phyloP scores from a whole-genome alignment of 2,797 vertebrate species.

The Sphenodon punctatus region DNA sequence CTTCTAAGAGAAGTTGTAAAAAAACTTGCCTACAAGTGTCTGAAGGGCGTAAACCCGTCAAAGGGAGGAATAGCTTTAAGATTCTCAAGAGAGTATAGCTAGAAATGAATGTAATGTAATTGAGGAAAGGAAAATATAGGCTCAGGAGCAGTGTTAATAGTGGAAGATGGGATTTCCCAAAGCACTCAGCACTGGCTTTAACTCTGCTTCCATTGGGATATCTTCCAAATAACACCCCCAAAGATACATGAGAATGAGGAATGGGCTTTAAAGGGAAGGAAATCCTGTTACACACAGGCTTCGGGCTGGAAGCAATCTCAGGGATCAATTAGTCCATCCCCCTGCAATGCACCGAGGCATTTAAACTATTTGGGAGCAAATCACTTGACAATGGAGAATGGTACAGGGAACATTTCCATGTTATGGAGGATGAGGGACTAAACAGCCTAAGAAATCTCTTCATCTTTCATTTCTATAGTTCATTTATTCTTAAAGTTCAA shows the following conservation, averaged over 20 bases:
- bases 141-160: not conserved
- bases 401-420: not conserved
- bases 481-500: conserved; percentile 31
- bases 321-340: too few species aligned
- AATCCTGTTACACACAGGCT: not conserved
- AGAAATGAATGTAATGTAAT: not conserved
- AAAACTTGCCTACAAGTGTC: not conserved
- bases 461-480: conserved; percentile 16
- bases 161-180: not conserved
- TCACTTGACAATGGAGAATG: conserved; percentile 4
- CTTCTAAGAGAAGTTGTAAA: not conserved
- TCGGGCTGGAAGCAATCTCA: too few species aligned
- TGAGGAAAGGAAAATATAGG: not conserved
- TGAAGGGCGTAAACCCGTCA: not conserved
- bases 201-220: not conserved
- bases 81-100: not conserved
- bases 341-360: too few species aligned
- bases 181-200: not conserved
- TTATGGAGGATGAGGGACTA: not conserved
- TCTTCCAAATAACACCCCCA: conserved; percentile 11
- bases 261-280: not conserved
- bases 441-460: not conserved
- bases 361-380: conserved; percentile 18
- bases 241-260: conserved; percentile 1
- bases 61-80: not conserved